phyloP scores from a whole-genome alignment of 2,888 invertebrate species.

The Tuberolachnus salignus region DNA sequence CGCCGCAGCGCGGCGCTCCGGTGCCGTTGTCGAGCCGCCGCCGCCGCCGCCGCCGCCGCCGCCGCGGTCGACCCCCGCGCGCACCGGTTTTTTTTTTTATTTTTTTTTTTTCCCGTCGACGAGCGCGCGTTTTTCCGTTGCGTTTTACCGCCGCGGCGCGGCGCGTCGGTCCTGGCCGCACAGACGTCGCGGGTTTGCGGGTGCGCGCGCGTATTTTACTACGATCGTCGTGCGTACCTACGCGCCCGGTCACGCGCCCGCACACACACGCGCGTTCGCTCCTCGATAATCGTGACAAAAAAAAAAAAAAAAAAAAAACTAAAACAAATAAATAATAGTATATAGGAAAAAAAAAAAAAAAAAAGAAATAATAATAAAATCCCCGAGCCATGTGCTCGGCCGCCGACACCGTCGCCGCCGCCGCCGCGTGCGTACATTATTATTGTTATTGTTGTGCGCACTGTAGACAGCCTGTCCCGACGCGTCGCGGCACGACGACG shows the following conservation, averaged over 20 bases:
- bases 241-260: not conserved
- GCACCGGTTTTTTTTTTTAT: too few relatives aligned
- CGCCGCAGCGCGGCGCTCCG: constrained; percentile 17
- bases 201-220: constrained; percentile 7
- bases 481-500: constrained; percentile 31
- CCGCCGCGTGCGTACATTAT: not conserved
- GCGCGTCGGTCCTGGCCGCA: not conserved
- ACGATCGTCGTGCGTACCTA: not conserved
- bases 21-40: constrained; percentile 20
- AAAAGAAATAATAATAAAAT: constrained; percentile 24
- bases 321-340: too few relatives aligned
- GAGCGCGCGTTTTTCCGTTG: too few relatives aligned
- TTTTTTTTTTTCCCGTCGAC: too few relatives aligned
- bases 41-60: too few relatives aligned
- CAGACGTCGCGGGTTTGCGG: not conserved
- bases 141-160: not conserved
- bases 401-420: constrained; percentile 11
- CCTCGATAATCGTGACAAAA: not conserved
- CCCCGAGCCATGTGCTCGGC: constrained; percentile 36
- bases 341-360: not conserved
- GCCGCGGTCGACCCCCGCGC: not conserved
- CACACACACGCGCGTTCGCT: not conserved
- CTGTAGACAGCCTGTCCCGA: constrained; percentile 1
- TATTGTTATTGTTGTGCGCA: constrained; percentile 14
- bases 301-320: too few relatives aligned